Evolutionary conservation across 2,113 vertebrate genomes (phyloP).

Genomic region (Ellobius talpinus): DNA sequence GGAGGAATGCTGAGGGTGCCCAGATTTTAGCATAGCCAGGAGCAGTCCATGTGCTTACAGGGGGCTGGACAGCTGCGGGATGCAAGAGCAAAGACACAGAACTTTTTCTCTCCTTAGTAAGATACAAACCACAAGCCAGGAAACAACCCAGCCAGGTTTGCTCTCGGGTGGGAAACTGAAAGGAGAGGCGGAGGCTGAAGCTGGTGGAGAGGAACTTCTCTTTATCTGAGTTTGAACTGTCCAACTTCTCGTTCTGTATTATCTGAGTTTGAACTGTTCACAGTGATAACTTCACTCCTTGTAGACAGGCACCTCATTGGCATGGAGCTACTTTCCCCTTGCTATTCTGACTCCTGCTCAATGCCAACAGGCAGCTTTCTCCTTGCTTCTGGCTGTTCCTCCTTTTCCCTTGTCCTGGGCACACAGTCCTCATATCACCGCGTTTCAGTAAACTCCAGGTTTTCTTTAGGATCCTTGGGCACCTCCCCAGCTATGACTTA

Average conservation of each 20-base stretch:
- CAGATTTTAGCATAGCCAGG: neutral
- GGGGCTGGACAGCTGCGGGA: neutral
- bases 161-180: neutral
- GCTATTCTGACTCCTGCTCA: neutral
- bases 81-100: neutral
- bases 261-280: slow-evolving; percentile 18
- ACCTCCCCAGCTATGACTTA: neutral
- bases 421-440: neutral
- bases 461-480: neutral
- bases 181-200: too few species aligned
- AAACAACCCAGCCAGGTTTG: neutral
- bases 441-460: neutral
- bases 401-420: neutral
- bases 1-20: neutral
- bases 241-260: too few species aligned
- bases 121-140: neutral
- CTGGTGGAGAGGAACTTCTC: neutral
- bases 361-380: neutral
- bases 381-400: neutral
- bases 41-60: neutral
- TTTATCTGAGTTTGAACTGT: neutral
- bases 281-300: neutral
- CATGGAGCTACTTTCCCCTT: neutral
- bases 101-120: neutral
- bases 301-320: neutral